Conservation (phyloP, 2,888 invertebrate genomes). For the Portevinia maculata region DNA sequence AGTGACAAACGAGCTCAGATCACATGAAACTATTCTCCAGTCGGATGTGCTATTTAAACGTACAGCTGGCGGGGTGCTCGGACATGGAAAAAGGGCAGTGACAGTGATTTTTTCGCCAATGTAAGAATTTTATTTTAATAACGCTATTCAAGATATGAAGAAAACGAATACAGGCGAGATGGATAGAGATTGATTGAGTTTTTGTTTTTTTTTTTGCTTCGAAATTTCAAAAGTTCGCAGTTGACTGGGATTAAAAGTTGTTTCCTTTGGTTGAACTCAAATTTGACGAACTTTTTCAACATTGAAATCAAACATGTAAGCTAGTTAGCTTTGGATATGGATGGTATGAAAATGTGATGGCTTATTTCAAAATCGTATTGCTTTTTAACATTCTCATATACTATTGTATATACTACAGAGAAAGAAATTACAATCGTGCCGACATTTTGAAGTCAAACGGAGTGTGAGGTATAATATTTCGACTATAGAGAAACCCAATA, state of each 20-base stretch:
- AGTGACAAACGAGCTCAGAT: conserved; percentile 21
- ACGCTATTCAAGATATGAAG: background rate
- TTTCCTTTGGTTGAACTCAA: background rate
- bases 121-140: conserved; percentile 30
- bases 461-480: too few species aligned
- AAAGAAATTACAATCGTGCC: too few species aligned
- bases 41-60: background rate
- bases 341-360: too few species aligned
- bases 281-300: background rate
- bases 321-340: too few species aligned
- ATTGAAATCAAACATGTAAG: too few species aligned
- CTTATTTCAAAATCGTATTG: too few species aligned
- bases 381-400: too few species aligned
- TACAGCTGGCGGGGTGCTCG: background rate
- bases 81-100: conserved; percentile 3
- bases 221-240: background rate
- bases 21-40: background rate
- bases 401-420: too few species aligned
- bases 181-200: conserved; percentile 33
- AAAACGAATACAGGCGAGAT: background rate
- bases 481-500: too few species aligned
- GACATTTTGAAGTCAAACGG: too few species aligned
- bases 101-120: conserved; percentile 30
- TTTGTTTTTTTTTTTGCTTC: conserved; percentile 29
- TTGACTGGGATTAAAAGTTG: conserved; percentile 7